Evolutionary conservation across 2,113 vertebrate genomes (phyloP).

Genomic region (Bucco capensis): DNA sequence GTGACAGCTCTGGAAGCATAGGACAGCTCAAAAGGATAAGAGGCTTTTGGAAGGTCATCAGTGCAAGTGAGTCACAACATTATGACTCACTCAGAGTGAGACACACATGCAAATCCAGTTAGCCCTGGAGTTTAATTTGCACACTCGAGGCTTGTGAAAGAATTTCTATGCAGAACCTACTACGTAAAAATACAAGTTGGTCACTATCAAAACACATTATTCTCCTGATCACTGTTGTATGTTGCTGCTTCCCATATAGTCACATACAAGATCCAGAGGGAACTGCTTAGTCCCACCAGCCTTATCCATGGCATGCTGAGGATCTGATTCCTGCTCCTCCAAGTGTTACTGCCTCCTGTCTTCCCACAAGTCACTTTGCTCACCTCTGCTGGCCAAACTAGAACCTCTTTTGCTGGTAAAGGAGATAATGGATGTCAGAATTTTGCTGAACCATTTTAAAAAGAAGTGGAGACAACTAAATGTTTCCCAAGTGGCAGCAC

Average conservation of each 20-base stretch:
- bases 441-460: not conserved
- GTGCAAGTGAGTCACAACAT: conserved; percentile 44
- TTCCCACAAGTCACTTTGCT: not conserved
- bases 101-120: not conserved
- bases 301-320: not conserved
- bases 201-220: not conserved
- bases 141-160: not conserved
- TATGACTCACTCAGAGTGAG: conserved; percentile 18
- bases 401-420: not conserved
- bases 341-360: not conserved
- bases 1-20: not conserved
- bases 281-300: not conserved
- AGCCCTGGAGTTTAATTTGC: not conserved
- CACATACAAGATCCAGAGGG: not conserved
- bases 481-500: not conserved
- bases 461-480: not conserved
- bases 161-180: not conserved
- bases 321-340: not conserved
- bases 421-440: not conserved
- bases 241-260: too few relatives aligned
- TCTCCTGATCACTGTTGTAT: not conserved
- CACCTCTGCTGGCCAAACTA: not conserved
- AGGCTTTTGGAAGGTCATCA: conserved; percentile 41
- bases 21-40: conserved; percentile 8
- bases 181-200: not conserved